Base-by-base conservation (phyloP, 2,888 invertebrate species). In the Ischnus inquisitorius region DNA sequence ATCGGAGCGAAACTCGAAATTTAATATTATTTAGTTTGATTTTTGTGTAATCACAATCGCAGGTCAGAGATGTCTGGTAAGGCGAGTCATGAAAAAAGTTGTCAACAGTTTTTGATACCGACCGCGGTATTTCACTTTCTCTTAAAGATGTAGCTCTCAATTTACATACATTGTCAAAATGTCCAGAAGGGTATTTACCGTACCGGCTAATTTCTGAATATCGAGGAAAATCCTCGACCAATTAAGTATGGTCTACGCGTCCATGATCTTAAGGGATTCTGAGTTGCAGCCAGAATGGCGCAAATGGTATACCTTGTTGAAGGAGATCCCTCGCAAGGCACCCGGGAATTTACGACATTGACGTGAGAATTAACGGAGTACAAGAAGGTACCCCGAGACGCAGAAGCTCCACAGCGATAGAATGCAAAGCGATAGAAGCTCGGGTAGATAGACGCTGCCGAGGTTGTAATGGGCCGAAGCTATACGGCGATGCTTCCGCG, bases 271-370 rank as follows among this genome's bases (percentile, higher is more conserved):
- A 72, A 71, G 54, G 41, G 72, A 80, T 80, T 71, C 65, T 41
- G 16, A 14, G 62, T 74, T 51, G 12, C 57, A 14, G 19, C 43
- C 34, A 51, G 65, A 51, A 60, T 28, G 71, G 60, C 65, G 19
- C 72, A 25, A 79, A 62, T 57, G 19, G 65, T 71, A 43, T 69
- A 68, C 28, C 48, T 46, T 39, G 46, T 57, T 43, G 46, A 77
- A 72, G 12, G 65, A 64, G 46, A 65, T 60, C 48, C 60, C 14
- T 43, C 62, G 54, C 41, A 41, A 46, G 81, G 54, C 43, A 43
- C 39, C 67, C 62, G 41, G 78, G 68, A 78, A 82, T 78, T 68
- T 74, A 72, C 76, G 48, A 75, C 72, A 82, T 74, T 74, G 72
- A 64, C 60, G 78, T 68, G 54, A 34, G 71, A 67, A 78, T 78